Conservation (phyloP, 2,113 vertebrate genomes). For the Urocitellus parryii region DNA sequence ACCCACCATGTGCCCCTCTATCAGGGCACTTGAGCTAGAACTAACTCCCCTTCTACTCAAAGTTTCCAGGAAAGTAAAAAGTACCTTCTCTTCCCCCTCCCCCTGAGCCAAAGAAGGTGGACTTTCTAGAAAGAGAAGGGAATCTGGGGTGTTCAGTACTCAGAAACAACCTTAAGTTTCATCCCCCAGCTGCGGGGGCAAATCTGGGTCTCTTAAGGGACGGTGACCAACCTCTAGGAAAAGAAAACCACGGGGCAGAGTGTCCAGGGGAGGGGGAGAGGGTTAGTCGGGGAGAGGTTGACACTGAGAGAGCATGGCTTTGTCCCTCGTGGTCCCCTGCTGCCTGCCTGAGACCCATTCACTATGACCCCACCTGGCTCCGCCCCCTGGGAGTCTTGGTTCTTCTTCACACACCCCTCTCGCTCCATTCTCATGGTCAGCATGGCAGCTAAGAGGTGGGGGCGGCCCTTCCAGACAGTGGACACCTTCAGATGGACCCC, state of each 20-base stretch:
- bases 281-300: neutral
- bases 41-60: neutral
- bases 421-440: neutral
- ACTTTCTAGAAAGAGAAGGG: neutral
- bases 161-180: neutral
- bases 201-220: neutral
- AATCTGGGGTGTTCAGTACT: neutral
- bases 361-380: too few relatives aligned
- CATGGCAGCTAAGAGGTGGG: neutral
- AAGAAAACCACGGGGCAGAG: neutral
- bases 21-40: neutral
- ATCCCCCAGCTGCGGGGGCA: neutral
- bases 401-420: neutral
- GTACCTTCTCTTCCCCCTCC: neutral
- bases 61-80: neutral
- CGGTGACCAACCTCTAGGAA: neutral
- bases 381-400: neutral
- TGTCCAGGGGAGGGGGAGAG: neutral
- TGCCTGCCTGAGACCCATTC: rapidly evolving
- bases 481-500: neutral
- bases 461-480: neutral
- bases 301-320: neutral
- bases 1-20: neutral
- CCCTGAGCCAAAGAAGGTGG: neutral
- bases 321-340: neutral